Percentiles rank a stretch among this genome's conserved stretches.
Conservation (phyloP, 2,113 vertebrate species). For the Gopherus flavomarginatus region DNA sequence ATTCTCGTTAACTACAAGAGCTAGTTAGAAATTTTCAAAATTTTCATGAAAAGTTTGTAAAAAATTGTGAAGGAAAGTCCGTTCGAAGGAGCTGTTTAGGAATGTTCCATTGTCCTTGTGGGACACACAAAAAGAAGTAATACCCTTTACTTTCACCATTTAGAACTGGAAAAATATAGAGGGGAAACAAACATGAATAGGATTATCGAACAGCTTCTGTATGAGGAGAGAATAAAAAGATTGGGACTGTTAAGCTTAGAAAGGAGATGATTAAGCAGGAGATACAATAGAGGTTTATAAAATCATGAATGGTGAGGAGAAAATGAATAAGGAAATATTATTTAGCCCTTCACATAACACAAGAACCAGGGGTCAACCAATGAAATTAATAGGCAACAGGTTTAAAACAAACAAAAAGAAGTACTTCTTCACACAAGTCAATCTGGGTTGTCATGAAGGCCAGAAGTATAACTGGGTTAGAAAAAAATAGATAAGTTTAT, state of each 20-base stretch:
- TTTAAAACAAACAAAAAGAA: background rate
- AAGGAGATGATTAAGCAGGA: too few relatives aligned
- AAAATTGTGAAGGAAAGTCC: accelerated
- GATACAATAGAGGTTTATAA: background rate
- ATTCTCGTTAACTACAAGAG: background rate
- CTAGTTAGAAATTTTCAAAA: background rate
- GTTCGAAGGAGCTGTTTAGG: background rate
- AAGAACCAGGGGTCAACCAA: background rate
- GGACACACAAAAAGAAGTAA: background rate
- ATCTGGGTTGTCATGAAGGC: background rate
- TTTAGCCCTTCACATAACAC: background rate
- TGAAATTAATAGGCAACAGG: background rate
- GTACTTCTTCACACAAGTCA: background rate
- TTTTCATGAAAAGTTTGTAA: background rate
- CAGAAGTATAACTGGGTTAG: background rate
- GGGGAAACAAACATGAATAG: too few relatives aligned
- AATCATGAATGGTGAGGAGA: background rate
- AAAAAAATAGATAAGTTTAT: background rate
- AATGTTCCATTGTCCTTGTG: background rate
- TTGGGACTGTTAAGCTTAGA: too few relatives aligned
- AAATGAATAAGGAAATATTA: background rate
- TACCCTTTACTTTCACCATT: background rate
- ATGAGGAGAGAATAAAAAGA: too few relatives aligned
- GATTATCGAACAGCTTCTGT: too few relatives aligned
- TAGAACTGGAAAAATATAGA: too few relatives aligned